These are phyloP conservation scores for Smutsia gigantea DNA, from an alignment of 2,797 vertebrate species.

Conservation along the genomic window DNA sequence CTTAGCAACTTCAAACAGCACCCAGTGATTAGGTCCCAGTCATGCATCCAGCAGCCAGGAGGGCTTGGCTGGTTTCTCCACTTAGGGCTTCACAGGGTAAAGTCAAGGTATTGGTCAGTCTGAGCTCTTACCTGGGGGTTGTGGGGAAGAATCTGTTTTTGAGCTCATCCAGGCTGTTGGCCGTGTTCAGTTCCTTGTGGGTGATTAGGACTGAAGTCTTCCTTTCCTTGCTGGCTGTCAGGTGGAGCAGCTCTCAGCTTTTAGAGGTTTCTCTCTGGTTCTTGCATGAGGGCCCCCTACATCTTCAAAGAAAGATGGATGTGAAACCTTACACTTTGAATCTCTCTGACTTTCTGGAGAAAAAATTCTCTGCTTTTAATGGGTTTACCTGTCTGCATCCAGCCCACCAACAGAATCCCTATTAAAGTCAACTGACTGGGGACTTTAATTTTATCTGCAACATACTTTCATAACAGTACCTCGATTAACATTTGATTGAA, in stretches of 20 bases:
- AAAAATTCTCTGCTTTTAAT: neutral
- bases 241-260: neutral
- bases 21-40: neutral
- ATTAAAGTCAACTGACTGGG: neutral
- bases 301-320: neutral
- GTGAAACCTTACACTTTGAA: neutral
- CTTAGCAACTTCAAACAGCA: neutral
- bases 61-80: neutral
- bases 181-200: neutral
- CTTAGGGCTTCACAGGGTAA: neutral
- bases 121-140: neutral
- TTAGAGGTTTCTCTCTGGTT: neutral
- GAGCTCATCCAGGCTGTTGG: neutral
- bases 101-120: neutral
- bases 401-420: neutral
- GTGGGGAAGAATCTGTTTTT: neutral
- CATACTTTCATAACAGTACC: neutral
- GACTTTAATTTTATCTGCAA: neutral
- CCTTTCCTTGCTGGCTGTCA: neutral
- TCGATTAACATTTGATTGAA: neutral
- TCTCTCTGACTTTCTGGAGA: neutral
- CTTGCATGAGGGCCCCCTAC: neutral
- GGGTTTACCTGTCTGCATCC: neutral
- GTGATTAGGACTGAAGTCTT: neutral
- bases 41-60: neutral